Conservation (phyloP, 30 jellyfish, hydroid and myxozoan species). For the Hydractinia symbiolongicarpus region DNA sequence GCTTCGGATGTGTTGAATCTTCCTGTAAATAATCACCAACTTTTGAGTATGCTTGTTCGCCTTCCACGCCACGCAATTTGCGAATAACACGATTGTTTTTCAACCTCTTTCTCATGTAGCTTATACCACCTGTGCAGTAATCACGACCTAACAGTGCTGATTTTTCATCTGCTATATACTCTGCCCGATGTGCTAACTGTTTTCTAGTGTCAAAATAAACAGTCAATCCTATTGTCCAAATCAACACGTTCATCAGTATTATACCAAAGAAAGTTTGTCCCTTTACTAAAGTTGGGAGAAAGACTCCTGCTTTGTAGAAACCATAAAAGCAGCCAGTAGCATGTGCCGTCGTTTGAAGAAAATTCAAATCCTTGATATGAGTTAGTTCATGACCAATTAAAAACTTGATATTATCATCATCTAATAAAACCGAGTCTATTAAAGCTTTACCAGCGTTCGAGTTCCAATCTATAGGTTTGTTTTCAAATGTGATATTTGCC, state of each 20-base stretch:
- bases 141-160: slow-evolving; percentile 59
- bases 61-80: slow-evolving; percentile 50
- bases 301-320: slow-evolving; percentile 40
- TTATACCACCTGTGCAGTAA: slow-evolving; percentile 73
- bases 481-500: slow-evolving; percentile 32
- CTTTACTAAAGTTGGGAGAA: slow-evolving; percentile 40
- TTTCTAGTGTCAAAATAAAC: slow-evolving; percentile 24
- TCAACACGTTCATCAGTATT: slow-evolving; percentile 16
- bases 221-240: slow-evolving; percentile 40
- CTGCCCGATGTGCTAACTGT: slow-evolving; percentile 29
- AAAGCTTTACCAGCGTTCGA: slow-evolving; percentile 47
- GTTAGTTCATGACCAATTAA: slow-evolving; percentile 78
- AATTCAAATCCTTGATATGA: slow-evolving; percentile 54
- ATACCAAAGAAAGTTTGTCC: slow-evolving; percentile 5
- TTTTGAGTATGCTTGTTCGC: slow-evolving; percentile 43
- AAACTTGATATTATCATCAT: slow-evolving; percentile 58
- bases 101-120: slow-evolving; percentile 47
- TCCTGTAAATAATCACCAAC: slow-evolving; percentile 53
- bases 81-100: slow-evolving; percentile 54
- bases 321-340: slow-evolving; percentile 58
- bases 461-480: slow-evolving; percentile 48
- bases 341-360: slow-evolving; percentile 37
- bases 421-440: slow-evolving; percentile 38
- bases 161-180: slow-evolving; percentile 49
- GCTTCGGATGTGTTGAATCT: slow-evolving; percentile 49